Conservation (phyloP, 2,113 vertebrate genomes). For the Brachyistius frenatus region DNA sequence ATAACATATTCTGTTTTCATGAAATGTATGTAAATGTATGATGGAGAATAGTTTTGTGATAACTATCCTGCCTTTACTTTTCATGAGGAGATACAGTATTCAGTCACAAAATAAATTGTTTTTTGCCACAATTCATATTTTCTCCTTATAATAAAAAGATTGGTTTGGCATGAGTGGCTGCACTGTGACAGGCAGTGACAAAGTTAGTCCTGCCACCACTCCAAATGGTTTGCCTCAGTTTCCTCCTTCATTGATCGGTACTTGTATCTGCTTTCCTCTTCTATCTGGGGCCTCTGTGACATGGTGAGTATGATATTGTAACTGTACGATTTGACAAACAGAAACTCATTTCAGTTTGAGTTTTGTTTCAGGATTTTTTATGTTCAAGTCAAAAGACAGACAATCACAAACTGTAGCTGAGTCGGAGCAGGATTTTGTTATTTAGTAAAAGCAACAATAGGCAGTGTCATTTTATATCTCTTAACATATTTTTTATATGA, state of each 20-base stretch:
- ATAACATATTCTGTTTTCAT: not conserved
- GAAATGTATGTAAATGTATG: not conserved
- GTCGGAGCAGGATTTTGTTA: not conserved
- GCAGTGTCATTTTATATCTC: not conserved
- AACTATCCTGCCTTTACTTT: not conserved
- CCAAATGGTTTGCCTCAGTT: conserved; percentile 37
- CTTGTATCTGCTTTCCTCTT: conserved; percentile 32
- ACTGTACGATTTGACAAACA: not conserved
- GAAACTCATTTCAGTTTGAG: not conserved
- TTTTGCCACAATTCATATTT: not conserved
- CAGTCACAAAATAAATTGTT: not conserved
- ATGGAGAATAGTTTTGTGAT: not conserved
- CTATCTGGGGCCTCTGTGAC: conserved; percentile 9
- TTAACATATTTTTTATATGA: not conserved
- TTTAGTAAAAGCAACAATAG: not conserved
- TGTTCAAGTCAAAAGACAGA: not conserved
- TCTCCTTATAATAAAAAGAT: conserved; percentile 1
- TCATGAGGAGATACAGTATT: not conserved
- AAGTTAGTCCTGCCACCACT: conserved; percentile 12
- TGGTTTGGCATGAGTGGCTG: not conserved
- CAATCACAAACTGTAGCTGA: not conserved
- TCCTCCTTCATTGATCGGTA: conserved; percentile 44
- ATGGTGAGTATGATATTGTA: no score
- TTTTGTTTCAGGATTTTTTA: not conserved
- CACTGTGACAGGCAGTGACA: conserved; percentile 14